Evolutionary conservation across 2,888 invertebrate genomes (phyloP).

Genomic region (Muscina levida): DNA sequence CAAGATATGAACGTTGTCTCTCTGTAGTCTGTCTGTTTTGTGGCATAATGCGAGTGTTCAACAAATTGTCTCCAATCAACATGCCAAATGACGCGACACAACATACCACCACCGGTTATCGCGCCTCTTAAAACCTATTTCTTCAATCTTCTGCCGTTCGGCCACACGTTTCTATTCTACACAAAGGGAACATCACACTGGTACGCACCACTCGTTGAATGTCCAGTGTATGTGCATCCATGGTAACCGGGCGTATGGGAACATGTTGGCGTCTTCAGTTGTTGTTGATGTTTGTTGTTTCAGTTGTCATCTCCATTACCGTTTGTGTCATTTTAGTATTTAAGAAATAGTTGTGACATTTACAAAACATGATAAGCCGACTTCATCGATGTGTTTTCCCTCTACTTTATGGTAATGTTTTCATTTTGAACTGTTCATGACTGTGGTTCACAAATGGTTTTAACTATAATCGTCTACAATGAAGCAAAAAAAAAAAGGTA

Average conservation of each 20-base stretch:
- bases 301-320: conserved; percentile 78
- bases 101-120: conserved; percentile 61
- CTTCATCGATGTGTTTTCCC: conserved; percentile 38
- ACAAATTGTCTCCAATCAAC: conserved; percentile 63
- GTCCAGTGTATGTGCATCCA: not conserved
- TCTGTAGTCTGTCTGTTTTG: not conserved
- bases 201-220: not conserved
- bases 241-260: conserved; percentile 30
- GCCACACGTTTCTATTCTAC: not conserved
- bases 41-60: conserved; percentile 27
- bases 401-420: conserved; percentile 58
- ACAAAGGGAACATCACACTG: conserved; percentile 9
- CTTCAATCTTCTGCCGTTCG: conserved; percentile 18
- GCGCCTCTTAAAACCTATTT: conserved; percentile 56
- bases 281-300: conserved; percentile 64
- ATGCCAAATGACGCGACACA: conserved; percentile 49
- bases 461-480: too few species aligned
- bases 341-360: conserved; percentile 79
- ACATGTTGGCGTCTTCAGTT: conserved; percentile 56
- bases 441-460: not conserved
- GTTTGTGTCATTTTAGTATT: conserved; percentile 76
- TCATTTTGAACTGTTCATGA: conserved; percentile 34
- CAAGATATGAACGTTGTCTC: conserved; percentile 54
- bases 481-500: too few species aligned
- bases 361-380: conserved; percentile 75